phyloP scores from a whole-genome alignment of 2,888 invertebrate species.

The Malachius bipustulatus region DNA sequence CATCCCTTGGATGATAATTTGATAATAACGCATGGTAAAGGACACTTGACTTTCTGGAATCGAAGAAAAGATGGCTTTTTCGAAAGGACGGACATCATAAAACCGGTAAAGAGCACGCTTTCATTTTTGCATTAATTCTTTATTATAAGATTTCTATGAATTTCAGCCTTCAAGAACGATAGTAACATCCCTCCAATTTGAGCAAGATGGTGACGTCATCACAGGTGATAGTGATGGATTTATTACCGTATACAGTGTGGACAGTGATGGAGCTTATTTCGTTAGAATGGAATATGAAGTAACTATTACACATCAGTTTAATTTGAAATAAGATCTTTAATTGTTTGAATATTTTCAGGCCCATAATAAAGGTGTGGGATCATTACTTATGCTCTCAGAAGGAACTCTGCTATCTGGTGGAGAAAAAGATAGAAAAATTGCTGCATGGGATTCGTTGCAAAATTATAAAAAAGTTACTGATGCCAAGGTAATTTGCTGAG shows the following conservation, averaged over 20 bases:
- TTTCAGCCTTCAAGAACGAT: slow-evolving; percentile 68
- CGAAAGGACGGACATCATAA: slow-evolving; percentile 78
- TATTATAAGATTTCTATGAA: slow-evolving; percentile 4
- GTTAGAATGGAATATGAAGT: slow-evolving; percentile 80
- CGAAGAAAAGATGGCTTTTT: slow-evolving; percentile 83
- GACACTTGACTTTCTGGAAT: slow-evolving; percentile 88
- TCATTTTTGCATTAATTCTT: slow-evolving; percentile 1
- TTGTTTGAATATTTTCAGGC: slow-evolving; percentile 41
- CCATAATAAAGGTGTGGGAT: slow-evolving; percentile 78
- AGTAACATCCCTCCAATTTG: slow-evolving; percentile 79
- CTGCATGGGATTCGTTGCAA: slow-evolving; percentile 84
- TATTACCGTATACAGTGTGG: slow-evolving; percentile 81
- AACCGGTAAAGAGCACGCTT: slow-evolving; percentile 47
- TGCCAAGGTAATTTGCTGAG: slow-evolving; percentile 59
- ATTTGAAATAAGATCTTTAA: too few species aligned
- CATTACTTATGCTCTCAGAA: slow-evolving; percentile 78
- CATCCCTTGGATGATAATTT: slow-evolving; percentile 86
- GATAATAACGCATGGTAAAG: slow-evolving; percentile 82
- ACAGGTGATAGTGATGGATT: slow-evolving; percentile 88
- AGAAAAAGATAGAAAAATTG: slow-evolving; percentile 79
- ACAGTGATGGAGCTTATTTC: slow-evolving; percentile 80
- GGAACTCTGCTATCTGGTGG: slow-evolving; percentile 84
- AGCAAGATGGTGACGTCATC: slow-evolving; percentile 83
- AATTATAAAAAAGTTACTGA: slow-evolving; percentile 84
- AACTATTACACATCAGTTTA: too few species aligned